Percentiles rank a stretch among this genome's conserved stretches.
phyloP scores from a whole-genome alignment of 2,113 vertebrate species.

The Petrocephalus microphthalmus region DNA sequence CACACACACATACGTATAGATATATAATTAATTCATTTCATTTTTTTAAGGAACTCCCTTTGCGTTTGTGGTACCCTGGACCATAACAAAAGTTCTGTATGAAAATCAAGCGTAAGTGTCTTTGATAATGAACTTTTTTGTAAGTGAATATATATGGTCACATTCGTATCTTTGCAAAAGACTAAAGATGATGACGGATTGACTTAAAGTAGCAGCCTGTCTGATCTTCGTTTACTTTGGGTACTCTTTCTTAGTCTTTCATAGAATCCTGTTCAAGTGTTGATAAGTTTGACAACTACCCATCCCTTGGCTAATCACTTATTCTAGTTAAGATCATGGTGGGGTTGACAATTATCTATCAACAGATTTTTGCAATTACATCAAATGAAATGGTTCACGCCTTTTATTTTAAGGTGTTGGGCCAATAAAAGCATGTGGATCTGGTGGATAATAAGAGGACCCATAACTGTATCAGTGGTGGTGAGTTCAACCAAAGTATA shows the following conservation, averaged over 20 bases:
- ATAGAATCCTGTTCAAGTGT: neutral
- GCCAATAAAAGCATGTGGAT: conserved; percentile 66
- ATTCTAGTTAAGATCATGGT: neutral
- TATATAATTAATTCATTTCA: no score
- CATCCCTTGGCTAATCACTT: neutral
- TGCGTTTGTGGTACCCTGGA: conserved; percentile 81
- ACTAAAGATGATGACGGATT: neutral
- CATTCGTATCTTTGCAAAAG: neutral
- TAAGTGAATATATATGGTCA: neutral
- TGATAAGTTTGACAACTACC: neutral
- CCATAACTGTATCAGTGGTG: conserved; percentile 73
- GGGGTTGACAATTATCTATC: neutral
- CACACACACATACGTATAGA: no score
- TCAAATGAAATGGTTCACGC: neutral
- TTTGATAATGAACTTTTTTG: neutral
- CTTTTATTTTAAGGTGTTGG: conserved; percentile 76
- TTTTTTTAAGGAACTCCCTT: conserved; percentile 70
- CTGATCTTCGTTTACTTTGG: neutral
- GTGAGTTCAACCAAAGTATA: conserved; percentile 53
- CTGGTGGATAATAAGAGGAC: conserved; percentile 93
- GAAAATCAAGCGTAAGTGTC: conserved; percentile 76
- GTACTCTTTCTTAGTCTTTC: neutral
- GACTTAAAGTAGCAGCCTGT: neutral
- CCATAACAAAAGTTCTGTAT: conserved; percentile 65
- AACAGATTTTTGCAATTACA: neutral